These are phyloP conservation scores for Ailurus styani DNA, from an alignment of 2,113 vertebrate species.

Conservation along the genomic window DNA sequence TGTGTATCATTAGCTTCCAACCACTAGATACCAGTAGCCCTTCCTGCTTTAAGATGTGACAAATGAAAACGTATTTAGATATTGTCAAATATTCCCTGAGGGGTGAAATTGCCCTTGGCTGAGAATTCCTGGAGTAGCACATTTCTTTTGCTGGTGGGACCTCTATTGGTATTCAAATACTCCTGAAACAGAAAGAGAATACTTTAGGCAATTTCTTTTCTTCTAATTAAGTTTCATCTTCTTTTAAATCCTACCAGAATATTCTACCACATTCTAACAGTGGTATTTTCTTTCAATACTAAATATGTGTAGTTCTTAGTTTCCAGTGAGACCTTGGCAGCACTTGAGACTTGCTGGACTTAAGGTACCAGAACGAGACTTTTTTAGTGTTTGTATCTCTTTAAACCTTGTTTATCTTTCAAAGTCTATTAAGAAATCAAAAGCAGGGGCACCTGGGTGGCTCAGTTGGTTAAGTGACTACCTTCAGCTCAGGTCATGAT, in stretches of 20 bases:
- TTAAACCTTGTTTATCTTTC: neutral
- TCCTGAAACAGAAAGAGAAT: constrained; percentile 7
- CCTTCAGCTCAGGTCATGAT: too few species aligned
- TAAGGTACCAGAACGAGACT: neutral
- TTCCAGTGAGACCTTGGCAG: neutral
- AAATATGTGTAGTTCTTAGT: neutral
- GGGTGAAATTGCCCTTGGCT: neutral
- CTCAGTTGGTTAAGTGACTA: too few species aligned
- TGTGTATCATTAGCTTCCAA: neutral
- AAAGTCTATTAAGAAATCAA: neutral
- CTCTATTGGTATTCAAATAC: neutral
- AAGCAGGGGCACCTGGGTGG: too few species aligned
- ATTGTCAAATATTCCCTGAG: neutral
- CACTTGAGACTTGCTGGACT: neutral
- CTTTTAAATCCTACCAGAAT: neutral
- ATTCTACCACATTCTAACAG: neutral
- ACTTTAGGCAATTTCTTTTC: neutral
- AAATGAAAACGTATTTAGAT: neutral
- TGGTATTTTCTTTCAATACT: neutral
- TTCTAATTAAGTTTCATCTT: neutral
- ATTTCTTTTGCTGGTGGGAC: neutral
- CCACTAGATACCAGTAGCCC: neutral
- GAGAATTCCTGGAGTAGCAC: neutral
- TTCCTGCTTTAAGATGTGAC: neutral
- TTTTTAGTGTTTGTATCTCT: neutral